Base-by-base conservation (phyloP, 1,140 invertebrate genomes). In the Apis florea region DNA sequence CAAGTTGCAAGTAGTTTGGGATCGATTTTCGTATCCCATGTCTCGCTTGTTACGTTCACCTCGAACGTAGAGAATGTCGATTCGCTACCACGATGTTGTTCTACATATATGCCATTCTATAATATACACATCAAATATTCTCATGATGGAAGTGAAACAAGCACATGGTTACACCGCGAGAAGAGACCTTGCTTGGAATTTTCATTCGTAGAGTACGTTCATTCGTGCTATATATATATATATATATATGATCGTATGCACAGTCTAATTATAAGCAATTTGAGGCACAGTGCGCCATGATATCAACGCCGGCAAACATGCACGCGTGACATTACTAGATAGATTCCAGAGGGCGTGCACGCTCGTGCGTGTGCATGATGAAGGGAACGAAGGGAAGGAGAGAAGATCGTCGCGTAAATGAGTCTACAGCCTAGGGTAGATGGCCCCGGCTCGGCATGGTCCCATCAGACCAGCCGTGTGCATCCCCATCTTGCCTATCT, bases 21-120 rank as follows among this genome's bases (percentile, higher is more conserved):
- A 85, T 84, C 80, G 85, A 87, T 85, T 88, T 85, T 88, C 82
- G 72, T 24, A 58, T 21, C n/a, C 59, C 61, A 58, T 58, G 56
- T 61, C 49, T 26, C 54, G 31, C 77, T 85, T 73, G 79, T 79
- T 75, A 53, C 79, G 56, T 80, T 83, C 82, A 71, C 70, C 72
- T 51, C 40, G 31, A 58, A 59, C 61, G 58, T 15, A 13, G 76
- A 63, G 78, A 83, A 83, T 70, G 73, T 69, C 73, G 85, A 78
- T 70, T 76, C 73, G 53, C 31, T 24, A 40, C 26, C n/a, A 53
- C 54, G 54, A 19, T 19, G 69, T 56, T 15, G 53, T 58, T 40
- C 31, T 73, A 49, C 54, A 21, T 21, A 68, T 74, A 67, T 51
- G 61, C 26, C 8, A 4, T 13, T 68, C 66, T 9, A 17, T 13